Base-by-base conservation (phyloP, 2,113 vertebrate genomes). In the Cyanoramphus novaezelandiae region DNA sequence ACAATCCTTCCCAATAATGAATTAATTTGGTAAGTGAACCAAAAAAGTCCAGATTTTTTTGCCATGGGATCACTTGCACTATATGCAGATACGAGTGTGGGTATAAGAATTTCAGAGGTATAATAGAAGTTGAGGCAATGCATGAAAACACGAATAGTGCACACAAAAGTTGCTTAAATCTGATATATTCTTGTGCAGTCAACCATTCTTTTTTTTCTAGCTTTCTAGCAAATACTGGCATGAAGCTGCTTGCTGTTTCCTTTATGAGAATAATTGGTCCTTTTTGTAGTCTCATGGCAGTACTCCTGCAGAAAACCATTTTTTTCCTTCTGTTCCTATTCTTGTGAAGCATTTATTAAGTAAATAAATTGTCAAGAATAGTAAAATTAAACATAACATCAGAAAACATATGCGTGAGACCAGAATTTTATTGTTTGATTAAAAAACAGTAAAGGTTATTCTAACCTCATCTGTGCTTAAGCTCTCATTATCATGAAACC, bases 281-380 rank as follows among this genome's bases (percentile, higher is more conserved):
- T 75, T 79, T 79, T 35, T 77, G 44, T 69, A 82, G 67, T 63
- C 21, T 9, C 41, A 29, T 13, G 72, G 75, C 35, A 80, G 21
- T 65, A 80, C 41, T 85, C 12, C 18, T 80, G 31, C 37, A 67
- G 80, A 92, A 79, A 88, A 83, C 9, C 14, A 20, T 5, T 71
- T 44, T 70, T 96, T 94, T 92, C 13, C 17, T 83, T 94, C 64
- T 71, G 9, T 46, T 86, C n/a, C 28, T 81, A 21, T 83, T 63
- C 71, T 88, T 65, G 62, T 27, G 25, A 90, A 93, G 31, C 28
- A 78, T 79, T 84, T 86, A 91, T 72, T 78, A 41, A 79, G 62
- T 68, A 96, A 95, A 87, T 69, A 91, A 84, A 91, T 64, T 59
- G 35, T 84, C 27, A 84, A 60, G 43, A 81, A 84, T 20, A 50